phyloP scores from a whole-genome alignment of 2,113 vertebrate genomes.

The Bujurquina vittata region DNA sequence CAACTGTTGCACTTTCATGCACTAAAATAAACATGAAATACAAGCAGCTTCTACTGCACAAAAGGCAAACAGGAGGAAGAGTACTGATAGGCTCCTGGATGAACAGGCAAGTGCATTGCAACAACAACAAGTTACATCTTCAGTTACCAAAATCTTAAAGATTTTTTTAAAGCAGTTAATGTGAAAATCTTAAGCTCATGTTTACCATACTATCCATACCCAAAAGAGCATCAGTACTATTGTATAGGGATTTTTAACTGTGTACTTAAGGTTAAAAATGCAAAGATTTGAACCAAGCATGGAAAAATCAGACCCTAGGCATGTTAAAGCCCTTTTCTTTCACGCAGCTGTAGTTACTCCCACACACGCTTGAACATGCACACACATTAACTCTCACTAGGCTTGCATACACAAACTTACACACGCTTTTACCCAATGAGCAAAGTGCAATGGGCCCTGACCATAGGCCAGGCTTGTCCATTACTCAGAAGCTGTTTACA shows the following conservation, averaged over 20 bases:
- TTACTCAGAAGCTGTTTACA: constrained; percentile 71
- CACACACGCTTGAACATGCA: constrained; percentile 6
- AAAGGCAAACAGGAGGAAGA: neutral
- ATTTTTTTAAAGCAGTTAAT: neutral
- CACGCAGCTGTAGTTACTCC: constrained; percentile 15
- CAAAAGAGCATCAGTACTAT: neutral
- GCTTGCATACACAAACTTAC: neutral
- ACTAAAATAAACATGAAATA: constrained; percentile 6
- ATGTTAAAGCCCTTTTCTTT: constrained; percentile 12
- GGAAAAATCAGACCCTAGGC: constrained; percentile 25
- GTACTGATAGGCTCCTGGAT: no score
- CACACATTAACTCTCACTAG: neutral
- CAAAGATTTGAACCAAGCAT: constrained; percentile 25
- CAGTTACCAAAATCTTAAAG: neutral
- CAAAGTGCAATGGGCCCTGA: constrained; percentile 48
- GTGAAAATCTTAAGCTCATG: neutral
- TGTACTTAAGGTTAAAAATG: constrained; percentile 61
- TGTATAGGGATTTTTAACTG: neutral
- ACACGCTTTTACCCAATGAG: constrained; percentile 9
- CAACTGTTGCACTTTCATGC: neutral
- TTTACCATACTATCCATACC: neutral
- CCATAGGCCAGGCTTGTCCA: constrained; percentile 38
- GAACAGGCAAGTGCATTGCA: neutral
- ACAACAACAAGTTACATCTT: neutral
- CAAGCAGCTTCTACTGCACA: neutral